Percentiles rank a stretch among this genome's conserved stretches.
phyloP scores from a whole-genome alignment of 2,797 vertebrate genomes.

The Momotus momota region DNA sequence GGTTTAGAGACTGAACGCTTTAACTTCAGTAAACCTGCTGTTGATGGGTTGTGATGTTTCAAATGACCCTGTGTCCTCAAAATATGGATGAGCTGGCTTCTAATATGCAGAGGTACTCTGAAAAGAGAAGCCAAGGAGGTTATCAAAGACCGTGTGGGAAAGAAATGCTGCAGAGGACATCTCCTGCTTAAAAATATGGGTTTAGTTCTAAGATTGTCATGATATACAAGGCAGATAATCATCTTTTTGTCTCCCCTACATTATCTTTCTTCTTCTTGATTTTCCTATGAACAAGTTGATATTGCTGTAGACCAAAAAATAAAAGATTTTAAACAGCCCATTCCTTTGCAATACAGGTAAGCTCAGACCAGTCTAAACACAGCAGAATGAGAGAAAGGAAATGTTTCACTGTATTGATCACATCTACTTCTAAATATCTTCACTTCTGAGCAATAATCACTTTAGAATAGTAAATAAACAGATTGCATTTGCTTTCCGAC shows the following conservation, averaged over 20 bases:
- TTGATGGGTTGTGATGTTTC: not conserved
- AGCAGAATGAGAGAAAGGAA: not conserved
- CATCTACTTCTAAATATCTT: not conserved
- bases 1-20: not conserved
- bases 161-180: not conserved
- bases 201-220: not conserved
- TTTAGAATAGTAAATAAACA: not conserved
- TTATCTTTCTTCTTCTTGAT: not conserved
- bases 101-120: not conserved
- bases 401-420: not conserved
- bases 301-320: not conserved
- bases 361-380: not conserved
- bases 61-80: slow-evolving; percentile 10
- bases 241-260: not conserved
- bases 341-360: not conserved
- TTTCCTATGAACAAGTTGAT: not conserved
- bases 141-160: not conserved
- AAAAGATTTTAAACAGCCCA: not conserved
- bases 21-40: not conserved
- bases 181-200: not conserved
- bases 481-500: not conserved
- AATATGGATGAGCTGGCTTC: not conserved
- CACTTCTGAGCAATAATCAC: not conserved
- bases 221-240: not conserved
- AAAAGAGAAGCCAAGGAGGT: not conserved